phyloP scores from a whole-genome alignment of 2,113 vertebrate genomes.

The Aptenodytes forsteri region DNA sequence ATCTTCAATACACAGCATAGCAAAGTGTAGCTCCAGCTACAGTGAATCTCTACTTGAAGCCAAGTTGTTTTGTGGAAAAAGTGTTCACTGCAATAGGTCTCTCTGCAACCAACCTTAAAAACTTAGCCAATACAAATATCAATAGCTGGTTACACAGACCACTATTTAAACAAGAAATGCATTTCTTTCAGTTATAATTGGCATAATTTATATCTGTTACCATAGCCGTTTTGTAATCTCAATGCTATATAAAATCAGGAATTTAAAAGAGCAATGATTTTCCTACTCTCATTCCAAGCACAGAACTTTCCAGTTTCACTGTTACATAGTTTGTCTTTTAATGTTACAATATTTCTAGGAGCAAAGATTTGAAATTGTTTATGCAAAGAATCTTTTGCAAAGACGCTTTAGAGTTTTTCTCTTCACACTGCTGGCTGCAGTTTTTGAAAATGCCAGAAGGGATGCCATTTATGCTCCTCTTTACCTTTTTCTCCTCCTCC shows the following conservation, averaged over 20 bases:
- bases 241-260: background rate
- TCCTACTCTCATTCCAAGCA: background rate
- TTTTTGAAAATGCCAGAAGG: background rate
- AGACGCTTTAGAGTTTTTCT: background rate
- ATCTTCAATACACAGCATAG: background rate
- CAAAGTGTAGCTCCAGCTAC: background rate
- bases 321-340: background rate
- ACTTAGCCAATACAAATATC: background rate
- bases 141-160: background rate
- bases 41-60: background rate
- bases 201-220: background rate
- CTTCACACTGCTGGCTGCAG: background rate
- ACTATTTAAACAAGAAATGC: background rate
- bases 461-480: background rate
- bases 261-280: background rate
- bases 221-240: background rate
- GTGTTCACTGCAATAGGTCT: background rate
- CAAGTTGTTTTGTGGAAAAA: background rate
- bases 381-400: background rate
- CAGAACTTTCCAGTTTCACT: background rate
- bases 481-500: background rate
- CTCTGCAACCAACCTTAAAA: background rate
- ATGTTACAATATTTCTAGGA: background rate
- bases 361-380: background rate
- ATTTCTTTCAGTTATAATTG: background rate